Conservation (phyloP, 2,113 vertebrate species). For the Bujurquina vittata region DNA sequence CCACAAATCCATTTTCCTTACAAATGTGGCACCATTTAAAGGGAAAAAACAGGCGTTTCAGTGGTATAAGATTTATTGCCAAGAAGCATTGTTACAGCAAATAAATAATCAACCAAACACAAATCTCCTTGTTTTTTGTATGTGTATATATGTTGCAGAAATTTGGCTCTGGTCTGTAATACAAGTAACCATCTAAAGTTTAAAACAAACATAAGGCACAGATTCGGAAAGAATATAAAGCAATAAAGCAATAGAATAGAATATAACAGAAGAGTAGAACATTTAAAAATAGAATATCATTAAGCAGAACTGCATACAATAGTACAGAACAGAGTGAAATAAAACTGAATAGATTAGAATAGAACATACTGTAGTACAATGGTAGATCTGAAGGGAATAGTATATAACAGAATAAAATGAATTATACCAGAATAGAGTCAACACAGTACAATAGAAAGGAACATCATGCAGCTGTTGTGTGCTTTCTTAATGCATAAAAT, state of each 20-base stretch:
- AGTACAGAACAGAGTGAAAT: not conserved
- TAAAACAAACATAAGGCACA: not conserved
- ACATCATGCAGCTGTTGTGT: not conserved
- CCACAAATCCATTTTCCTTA: no score
- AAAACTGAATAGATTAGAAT: not conserved
- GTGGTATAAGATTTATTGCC: no score
- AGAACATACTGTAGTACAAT: not conserved
- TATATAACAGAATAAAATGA: not conserved
- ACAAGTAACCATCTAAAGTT: not conserved
- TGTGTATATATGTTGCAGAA: not conserved
- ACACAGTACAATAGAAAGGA: not conserved
- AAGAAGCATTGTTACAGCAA: no score
- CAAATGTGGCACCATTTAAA: no score
- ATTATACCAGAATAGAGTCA: not conserved
- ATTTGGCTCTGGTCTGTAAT: not conserved
- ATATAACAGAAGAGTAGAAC: rapidly evolving
- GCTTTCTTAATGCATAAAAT: constrained; percentile 17
- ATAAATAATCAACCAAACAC: no score
- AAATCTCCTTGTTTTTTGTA: no score
- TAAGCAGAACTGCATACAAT: not conserved
- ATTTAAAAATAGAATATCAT: not conserved
- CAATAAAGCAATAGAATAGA: not conserved
- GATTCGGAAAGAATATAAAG: not conserved
- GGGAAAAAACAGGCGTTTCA: no score
- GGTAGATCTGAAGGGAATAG: not conserved